These are phyloP conservation scores for Coenonympha arcania DNA, from an alignment of 2,888 invertebrate species.

Conservation along the genomic window DNA sequence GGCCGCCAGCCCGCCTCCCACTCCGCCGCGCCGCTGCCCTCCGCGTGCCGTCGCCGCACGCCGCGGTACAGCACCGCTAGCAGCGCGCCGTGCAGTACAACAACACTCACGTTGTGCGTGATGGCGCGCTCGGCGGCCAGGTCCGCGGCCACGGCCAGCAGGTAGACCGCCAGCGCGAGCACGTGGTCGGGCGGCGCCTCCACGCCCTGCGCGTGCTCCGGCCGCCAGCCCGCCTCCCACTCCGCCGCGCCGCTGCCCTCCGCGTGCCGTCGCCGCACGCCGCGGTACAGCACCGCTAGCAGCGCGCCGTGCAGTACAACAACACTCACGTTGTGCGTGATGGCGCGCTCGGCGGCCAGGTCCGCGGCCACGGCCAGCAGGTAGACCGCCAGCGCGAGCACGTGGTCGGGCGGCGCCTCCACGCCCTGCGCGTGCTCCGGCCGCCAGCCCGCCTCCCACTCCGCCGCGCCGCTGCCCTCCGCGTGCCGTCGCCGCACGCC, in stretches of 20 bases:
- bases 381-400: slow-evolving; percentile 88
- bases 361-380: slow-evolving; percentile 87
- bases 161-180: slow-evolving; percentile 87
- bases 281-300: slow-evolving; percentile 88
- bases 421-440: slow-evolving; percentile 67
- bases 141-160: slow-evolving; percentile 87
- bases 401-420: slow-evolving; percentile 82
- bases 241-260: slow-evolving; percentile 76
- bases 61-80: slow-evolving; percentile 90
- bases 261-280: slow-evolving; percentile 75
- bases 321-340: slow-evolving; percentile 36
- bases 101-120: slow-evolving; percentile 37
- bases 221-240: slow-evolving; percentile 55
- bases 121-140: slow-evolving; percentile 45
- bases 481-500: slow-evolving; percentile 77
- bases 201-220: slow-evolving; percentile 58
- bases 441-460: slow-evolving; percentile 43
- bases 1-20: slow-evolving; percentile 55
- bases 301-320: slow-evolving; percentile 76
- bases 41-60: slow-evolving; percentile 72
- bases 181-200: slow-evolving; percentile 85
- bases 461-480: slow-evolving; percentile 76
- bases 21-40: slow-evolving; percentile 76
- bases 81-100: slow-evolving; percentile 75
- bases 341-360: slow-evolving; percentile 45